Evolutionary conservation across 2,888 invertebrate species (phyloP).

Genomic region (Callinectes sapidus): DNA sequence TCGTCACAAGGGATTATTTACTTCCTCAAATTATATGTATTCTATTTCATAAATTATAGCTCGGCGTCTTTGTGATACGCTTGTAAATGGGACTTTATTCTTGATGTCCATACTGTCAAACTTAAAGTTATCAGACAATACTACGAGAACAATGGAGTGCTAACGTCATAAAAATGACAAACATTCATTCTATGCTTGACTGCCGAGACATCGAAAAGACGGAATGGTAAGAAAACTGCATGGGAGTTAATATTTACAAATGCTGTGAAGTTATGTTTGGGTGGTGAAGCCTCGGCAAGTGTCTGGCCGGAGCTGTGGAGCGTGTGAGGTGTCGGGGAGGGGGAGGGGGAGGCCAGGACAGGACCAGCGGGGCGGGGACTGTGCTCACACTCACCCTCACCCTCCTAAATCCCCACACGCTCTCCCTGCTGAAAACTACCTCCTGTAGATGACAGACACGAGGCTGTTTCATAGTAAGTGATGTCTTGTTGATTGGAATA

Average conservation of each 20-base stretch:
- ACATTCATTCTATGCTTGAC: slow-evolving; percentile 34
- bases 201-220: not conserved
- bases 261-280: slow-evolving; percentile 7
- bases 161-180: slow-evolving; percentile 40
- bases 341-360: slow-evolving; percentile 35
- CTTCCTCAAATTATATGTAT: slow-evolving; percentile 22
- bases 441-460: slow-evolving; percentile 15
- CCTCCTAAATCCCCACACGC: slow-evolving; percentile 20
- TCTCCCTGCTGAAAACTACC: slow-evolving; percentile 29
- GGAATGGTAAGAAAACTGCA: slow-evolving; percentile 38
- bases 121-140: not conserved
- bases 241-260: slow-evolving; percentile 48
- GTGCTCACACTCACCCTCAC: slow-evolving; percentile 35
- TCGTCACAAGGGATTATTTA: slow-evolving; percentile 25
- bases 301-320: slow-evolving; percentile 31
- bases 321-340: slow-evolving; percentile 44
- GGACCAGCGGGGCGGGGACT: slow-evolving; percentile 54
- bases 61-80: slow-evolving; percentile 9
- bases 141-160: slow-evolving; percentile 29
- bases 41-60: slow-evolving; percentile 52
- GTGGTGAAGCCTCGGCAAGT: slow-evolving; percentile 26
- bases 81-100: not conserved
- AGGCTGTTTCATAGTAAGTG: not conserved
- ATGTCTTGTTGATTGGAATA: not conserved
- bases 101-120: not conserved